Evolutionary conservation across 2,888 invertebrate genomes (phyloP).

Genomic region (Plagodis dolabraria): DNA sequence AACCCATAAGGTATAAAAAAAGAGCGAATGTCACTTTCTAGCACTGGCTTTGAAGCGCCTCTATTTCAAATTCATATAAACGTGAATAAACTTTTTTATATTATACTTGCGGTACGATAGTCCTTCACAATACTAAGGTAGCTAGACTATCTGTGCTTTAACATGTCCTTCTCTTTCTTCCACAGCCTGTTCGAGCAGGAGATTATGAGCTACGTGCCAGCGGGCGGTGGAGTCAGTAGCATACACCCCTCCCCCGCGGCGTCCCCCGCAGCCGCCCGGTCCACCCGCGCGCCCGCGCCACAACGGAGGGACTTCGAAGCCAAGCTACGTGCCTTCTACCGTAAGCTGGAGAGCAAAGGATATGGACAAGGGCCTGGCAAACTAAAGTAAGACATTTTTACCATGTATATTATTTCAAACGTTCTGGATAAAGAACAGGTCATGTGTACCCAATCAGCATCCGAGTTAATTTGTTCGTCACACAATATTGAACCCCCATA

Average conservation of each 20-base stretch:
- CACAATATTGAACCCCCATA: no score
- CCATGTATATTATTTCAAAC: no score
- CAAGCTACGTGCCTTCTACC: slow-evolving; percentile 96
- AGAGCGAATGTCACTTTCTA: no score
- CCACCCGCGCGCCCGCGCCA: slow-evolving; percentile 94
- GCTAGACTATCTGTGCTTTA: neutral
- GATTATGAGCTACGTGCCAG: slow-evolving; percentile 98
- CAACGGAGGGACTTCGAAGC: slow-evolving; percentile 97
- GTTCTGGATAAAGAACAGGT: no score
- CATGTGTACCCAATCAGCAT: no score
- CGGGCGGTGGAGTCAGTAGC: slow-evolving; percentile 73
- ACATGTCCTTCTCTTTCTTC: slow-evolving; percentile 16
- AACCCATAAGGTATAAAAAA: no score
- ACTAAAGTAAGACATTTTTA: slow-evolving; percentile 88
- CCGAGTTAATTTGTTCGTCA: no score
- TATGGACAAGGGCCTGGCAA: slow-evolving; percentile 99
- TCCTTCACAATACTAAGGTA: no score
- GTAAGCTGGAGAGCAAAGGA: slow-evolving; percentile 97
- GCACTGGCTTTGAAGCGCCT: no score
- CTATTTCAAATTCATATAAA: no score
- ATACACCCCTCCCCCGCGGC: slow-evolving; percentile 87
- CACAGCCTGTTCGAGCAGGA: slow-evolving; percentile 98
- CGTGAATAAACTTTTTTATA: no score
- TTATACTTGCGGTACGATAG: no score
- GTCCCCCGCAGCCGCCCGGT: slow-evolving; percentile 92